These are phyloP conservation scores for Adelges cooleyi DNA, from an alignment of 1,140 invertebrate genomes.

Conservation along the genomic window DNA sequence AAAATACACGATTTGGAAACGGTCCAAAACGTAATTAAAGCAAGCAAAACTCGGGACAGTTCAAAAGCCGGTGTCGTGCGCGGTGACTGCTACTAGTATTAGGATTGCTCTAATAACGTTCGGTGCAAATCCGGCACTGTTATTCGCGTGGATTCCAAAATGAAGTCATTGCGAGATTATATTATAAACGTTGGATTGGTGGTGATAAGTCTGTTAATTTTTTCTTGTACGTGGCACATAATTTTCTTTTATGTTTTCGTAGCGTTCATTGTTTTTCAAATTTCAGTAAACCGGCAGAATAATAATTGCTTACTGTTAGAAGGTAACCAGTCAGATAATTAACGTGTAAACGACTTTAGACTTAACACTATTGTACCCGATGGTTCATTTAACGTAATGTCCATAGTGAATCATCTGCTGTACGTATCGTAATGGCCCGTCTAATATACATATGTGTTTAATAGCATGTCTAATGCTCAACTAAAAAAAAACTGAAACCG, in stretches of 20 bases:
- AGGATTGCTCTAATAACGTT: slow-evolving; percentile 6
- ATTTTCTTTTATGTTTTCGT: background rate
- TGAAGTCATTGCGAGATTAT: background rate
- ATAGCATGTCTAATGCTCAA: too few relatives aligned
- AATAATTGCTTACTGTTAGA: background rate
- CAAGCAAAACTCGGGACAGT: background rate
- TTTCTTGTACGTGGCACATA: background rate
- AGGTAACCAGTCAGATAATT: background rate
- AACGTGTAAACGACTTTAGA: too few relatives aligned
- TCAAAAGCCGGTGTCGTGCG: slow-evolving; percentile 15
- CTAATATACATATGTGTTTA: too few relatives aligned
- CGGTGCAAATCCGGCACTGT: background rate
- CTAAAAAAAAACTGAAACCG: too few relatives aligned
- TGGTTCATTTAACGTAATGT: too few relatives aligned
- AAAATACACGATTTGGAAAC: background rate
- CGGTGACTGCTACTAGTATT: background rate
- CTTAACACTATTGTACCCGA: too few relatives aligned
- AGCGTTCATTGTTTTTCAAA: background rate
- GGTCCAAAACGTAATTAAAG: slow-evolving; percentile 18
- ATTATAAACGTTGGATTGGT: background rate
- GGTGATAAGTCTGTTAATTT: background rate
- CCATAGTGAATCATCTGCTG: too few relatives aligned
- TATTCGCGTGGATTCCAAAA: background rate
- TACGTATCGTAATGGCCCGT: too few relatives aligned
- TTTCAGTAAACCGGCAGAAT: background rate